phyloP scores from a whole-genome alignment of 2,113 vertebrate genomes.

The Cyprinodon variegatus region DNA sequence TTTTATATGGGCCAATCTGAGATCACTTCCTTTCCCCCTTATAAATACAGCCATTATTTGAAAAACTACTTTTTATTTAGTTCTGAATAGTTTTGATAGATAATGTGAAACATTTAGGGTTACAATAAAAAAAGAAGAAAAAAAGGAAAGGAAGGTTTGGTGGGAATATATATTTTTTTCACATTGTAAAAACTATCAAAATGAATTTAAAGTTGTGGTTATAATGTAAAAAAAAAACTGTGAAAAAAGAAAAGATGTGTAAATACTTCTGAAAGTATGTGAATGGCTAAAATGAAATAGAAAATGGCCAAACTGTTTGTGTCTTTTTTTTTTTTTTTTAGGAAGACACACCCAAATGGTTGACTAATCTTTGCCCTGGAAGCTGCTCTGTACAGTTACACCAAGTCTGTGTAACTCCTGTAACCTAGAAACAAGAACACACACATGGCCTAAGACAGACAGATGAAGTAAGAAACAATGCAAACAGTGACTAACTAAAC shows the following conservation, averaged over 20 bases:
- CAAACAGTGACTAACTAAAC: slow-evolving; percentile 59
- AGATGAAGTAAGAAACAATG: slow-evolving; percentile 39
- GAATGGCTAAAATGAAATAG: slow-evolving; percentile 20
- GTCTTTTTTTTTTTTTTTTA: slow-evolving; percentile 24
- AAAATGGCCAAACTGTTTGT: slow-evolving; percentile 24
- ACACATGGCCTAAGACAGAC: slow-evolving; percentile 10
- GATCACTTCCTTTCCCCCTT: not conserved
- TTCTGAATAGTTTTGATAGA: not conserved
- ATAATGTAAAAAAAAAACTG: not conserved
- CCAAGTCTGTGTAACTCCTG: slow-evolving; percentile 29
- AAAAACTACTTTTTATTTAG: not conserved
- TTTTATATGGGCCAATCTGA: not conserved
- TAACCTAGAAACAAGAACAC: slow-evolving; percentile 66
- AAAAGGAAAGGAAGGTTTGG: not conserved
- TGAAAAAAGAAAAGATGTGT: not conserved
- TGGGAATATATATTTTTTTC: not conserved
- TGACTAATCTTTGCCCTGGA: slow-evolving; percentile 66
- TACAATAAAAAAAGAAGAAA: no score
- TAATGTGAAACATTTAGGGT: not conserved
- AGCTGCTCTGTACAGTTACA: slow-evolving; percentile 38
- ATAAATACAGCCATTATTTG: no score
- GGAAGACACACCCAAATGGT: slow-evolving; percentile 55
- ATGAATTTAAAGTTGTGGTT: not conserved
- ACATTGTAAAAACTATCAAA: not conserved
- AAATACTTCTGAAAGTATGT: not conserved